Evolutionary conservation across 2,888 invertebrate species (phyloP).

Genomic region (Xylocampa areola): DNA sequence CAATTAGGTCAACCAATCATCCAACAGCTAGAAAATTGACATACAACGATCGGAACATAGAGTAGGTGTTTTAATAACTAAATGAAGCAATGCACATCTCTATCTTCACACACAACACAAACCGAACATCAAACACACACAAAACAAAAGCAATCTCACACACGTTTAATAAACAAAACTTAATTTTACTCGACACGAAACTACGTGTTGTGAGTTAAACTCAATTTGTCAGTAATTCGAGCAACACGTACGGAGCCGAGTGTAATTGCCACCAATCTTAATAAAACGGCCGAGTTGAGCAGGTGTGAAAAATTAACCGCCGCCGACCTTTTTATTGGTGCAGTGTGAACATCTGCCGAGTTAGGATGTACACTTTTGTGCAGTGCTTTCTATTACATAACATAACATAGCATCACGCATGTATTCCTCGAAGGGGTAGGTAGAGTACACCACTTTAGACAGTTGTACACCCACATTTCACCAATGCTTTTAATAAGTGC

Average conservation of each 20-base stretch:
- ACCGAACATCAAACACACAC: slow-evolving; percentile 2
- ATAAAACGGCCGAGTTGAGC: slow-evolving; percentile 58
- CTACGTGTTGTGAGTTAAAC: slow-evolving; percentile 50
- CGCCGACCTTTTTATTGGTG: slow-evolving; percentile 54
- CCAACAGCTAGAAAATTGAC: no score
- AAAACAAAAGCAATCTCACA: slow-evolving; percentile 31
- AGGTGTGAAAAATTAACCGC: slow-evolving; percentile 66
- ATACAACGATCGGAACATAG: no score
- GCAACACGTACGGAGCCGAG: slow-evolving; percentile 31
- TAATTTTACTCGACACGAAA: slow-evolving; percentile 44
- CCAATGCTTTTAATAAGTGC: no score
- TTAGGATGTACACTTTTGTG: slow-evolving; percentile 23
- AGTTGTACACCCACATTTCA: no score
- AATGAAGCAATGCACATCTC: no score
- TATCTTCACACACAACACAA: no score
- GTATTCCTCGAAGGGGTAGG: no score
- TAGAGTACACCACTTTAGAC: no score
- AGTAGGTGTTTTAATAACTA: no score
- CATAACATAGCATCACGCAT: no score
- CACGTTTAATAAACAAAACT: slow-evolving; percentile 53
- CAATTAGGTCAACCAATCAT: no score
- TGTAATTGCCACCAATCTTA: slow-evolving; percentile 65
- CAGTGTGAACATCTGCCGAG: slow-evolving; percentile 38
- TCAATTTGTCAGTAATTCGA: slow-evolving; percentile 54
- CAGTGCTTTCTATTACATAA: slow-evolving; percentile 43